phyloP scores from a whole-genome alignment of 2,888 invertebrate species.

The Lomographa bimaculata region DNA sequence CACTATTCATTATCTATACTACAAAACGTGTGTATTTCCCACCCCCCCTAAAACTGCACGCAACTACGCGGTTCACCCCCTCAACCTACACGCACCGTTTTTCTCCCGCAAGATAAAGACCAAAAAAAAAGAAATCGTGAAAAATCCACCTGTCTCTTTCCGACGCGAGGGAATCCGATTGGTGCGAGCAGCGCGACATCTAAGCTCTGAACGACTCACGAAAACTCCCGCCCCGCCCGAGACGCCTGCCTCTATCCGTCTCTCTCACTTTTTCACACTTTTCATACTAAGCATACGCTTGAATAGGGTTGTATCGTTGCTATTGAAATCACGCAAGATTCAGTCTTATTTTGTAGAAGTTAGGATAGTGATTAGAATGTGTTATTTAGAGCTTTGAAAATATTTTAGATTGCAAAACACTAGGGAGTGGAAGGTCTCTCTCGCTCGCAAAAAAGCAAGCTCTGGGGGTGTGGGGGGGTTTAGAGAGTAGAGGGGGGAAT shows the following conservation, averaged over 20 bases:
- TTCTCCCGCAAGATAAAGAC: constrained; percentile 81
- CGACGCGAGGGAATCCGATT: constrained; percentile 36
- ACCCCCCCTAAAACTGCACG: constrained; percentile 77
- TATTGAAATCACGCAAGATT: constrained; percentile 25
- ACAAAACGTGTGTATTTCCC: constrained; percentile 40
- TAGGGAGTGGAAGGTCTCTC: constrained; percentile 75
- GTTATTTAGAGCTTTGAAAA: constrained; percentile 56
- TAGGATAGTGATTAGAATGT: constrained; percentile 37
- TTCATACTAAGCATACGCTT: constrained; percentile 55
- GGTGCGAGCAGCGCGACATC: constrained; percentile 69
- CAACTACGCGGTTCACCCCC: constrained; percentile 59
- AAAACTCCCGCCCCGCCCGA: constrained; percentile 83
- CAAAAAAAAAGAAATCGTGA: constrained; percentile 82
- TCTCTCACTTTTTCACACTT: constrained; percentile 83
- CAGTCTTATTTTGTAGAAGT: rapidly evolving
- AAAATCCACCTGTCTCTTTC: constrained; percentile 74
- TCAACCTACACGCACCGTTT: constrained; percentile 71
- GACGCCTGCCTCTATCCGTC: constrained; percentile 81
- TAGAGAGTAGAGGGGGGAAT: constrained; percentile 50
- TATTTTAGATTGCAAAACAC: constrained; percentile 80
- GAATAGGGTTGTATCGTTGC: constrained; percentile 37
- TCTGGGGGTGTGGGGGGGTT: constrained; percentile 52
- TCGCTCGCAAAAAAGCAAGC: constrained; percentile 82
- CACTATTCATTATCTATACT: constrained; percentile 77
- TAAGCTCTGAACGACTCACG: constrained; percentile 82